Evolutionary conservation across 2,113 vertebrate species (phyloP).

Genomic region (Bubalus kerabau): DNA sequence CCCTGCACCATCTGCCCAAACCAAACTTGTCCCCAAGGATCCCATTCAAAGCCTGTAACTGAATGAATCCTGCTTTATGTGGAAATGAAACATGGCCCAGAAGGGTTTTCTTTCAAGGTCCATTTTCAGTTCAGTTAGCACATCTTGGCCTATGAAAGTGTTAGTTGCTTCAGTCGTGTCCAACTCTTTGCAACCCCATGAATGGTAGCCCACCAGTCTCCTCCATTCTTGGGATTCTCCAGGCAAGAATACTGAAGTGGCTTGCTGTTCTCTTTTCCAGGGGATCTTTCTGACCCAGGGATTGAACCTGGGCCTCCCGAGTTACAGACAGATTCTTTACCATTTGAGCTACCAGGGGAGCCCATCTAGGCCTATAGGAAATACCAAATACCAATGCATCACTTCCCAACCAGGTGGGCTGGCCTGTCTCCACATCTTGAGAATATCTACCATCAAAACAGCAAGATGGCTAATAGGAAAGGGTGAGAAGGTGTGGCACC

Average conservation of each 20-base stretch:
- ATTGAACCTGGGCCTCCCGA: background rate
- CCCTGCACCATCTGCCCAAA: background rate
- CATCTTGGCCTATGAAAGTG: background rate
- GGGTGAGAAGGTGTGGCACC: background rate
- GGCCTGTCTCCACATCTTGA: background rate
- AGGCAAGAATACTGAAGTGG: background rate
- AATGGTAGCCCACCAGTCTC: background rate
- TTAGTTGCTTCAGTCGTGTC: background rate
- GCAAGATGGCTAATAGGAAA: background rate
- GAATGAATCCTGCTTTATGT: slow-evolving; percentile 54
- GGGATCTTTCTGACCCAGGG: background rate
- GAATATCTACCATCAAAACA: background rate
- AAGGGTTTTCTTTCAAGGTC: slow-evolving; percentile 44
- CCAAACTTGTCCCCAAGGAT: background rate
- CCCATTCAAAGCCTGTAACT: slow-evolving; percentile 36
- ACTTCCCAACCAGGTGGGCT: background rate
- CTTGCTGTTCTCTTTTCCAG: background rate
- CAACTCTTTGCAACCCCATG: background rate
- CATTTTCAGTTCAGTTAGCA: background rate
- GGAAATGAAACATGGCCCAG: slow-evolving; percentile 46
- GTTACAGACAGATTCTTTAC: background rate
- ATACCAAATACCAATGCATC: background rate
- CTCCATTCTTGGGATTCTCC: background rate
- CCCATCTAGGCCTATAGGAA: background rate
- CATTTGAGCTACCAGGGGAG: background rate